Conservation (phyloP, 2,888 invertebrate genomes). For the Eilema griseolum region DNA sequence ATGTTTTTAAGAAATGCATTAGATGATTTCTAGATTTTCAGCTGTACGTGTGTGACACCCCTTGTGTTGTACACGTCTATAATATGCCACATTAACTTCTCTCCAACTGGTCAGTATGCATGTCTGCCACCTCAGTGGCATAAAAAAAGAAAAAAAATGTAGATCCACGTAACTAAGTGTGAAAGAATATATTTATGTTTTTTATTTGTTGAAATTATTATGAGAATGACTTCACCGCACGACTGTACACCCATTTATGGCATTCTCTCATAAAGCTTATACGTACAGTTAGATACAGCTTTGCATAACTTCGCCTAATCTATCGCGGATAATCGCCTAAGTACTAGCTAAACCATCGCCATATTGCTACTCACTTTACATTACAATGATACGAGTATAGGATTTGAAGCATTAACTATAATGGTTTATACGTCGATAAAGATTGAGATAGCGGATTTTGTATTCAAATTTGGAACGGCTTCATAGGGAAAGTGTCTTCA, state of each 20-base stretch:
- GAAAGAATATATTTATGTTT: neutral
- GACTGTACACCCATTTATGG: conserved; percentile 62
- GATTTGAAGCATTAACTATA: neutral
- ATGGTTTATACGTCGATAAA: neutral
- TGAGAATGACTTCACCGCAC: neutral
- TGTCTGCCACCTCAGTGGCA: no score
- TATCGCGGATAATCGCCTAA: conserved; percentile 49
- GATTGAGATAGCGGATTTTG: neutral
- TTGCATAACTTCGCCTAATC: conserved; percentile 60
- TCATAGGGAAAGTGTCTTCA: neutral
- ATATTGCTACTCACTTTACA: conserved; percentile 19
- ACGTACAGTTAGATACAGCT: conserved; percentile 48
- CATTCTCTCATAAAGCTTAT: conserved; percentile 62
- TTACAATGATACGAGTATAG: neutral
- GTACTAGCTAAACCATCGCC: conserved; percentile 24
- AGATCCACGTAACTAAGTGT: no score
- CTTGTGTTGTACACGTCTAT: no score
- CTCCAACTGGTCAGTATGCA: no score
- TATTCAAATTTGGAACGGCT: neutral
- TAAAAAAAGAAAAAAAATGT: no score
- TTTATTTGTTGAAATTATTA: neutral
- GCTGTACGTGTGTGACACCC: no score
- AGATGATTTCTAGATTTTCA: no score
- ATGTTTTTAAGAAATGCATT: no score
- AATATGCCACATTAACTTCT: no score